phyloP scores from a whole-genome alignment of 1,140 invertebrate species.

The Colletes latitarsis region DNA sequence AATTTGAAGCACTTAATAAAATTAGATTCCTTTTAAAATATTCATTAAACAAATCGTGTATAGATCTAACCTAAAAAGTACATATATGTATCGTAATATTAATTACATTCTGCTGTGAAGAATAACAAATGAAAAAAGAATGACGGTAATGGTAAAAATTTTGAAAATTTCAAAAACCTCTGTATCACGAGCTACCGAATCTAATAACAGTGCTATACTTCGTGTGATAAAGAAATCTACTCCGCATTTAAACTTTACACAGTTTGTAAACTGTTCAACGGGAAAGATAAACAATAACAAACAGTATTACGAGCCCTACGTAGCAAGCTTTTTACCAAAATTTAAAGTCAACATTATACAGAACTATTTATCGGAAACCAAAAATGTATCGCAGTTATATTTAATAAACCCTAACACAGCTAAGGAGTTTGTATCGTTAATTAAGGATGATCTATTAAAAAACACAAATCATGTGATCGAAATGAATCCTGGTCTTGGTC shows the following conservation, averaged over 20 bases:
- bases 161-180: background rate
- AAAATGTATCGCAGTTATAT: conserved; percentile 2
- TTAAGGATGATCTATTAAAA: conserved; percentile 59
- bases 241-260: background rate
- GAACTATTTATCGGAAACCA: background rate
- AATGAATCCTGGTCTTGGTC: conserved; percentile 69
- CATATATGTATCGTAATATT: background rate
- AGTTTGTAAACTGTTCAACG: background rate
- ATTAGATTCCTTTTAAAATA: background rate
- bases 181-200: background rate
- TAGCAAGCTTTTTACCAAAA: background rate
- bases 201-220: background rate
- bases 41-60: background rate
- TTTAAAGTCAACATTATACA: background rate
- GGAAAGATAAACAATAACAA: background rate
- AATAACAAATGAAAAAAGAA: background rate
- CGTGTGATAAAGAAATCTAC: background rate
- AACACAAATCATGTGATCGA: conserved; percentile 60
- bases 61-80: background rate
- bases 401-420: conserved; percentile 48
- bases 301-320: background rate
- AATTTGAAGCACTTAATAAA: background rate
- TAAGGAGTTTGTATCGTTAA: conserved; percentile 52
- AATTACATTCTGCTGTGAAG: background rate
- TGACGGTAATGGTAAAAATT: conserved; percentile 18